Conservation (phyloP, 2,797 vertebrate genomes). For the Erethizon dorsatum region DNA sequence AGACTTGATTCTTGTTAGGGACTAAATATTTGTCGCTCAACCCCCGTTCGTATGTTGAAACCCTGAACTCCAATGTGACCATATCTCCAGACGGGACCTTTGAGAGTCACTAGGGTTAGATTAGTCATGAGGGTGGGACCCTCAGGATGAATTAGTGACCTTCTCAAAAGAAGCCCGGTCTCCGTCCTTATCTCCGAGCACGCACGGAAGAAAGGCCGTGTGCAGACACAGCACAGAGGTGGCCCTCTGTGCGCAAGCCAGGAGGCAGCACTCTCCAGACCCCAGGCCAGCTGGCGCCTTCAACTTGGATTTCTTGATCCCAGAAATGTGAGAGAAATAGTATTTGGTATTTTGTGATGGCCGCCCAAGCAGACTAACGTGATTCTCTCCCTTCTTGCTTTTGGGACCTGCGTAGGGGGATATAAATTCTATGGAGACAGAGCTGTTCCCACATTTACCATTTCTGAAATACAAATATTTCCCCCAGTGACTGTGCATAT, state of each 20-base stretch:
- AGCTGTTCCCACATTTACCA: neutral
- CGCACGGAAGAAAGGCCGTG: neutral
- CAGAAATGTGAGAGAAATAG: neutral
- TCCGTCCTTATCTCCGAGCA: too few species aligned
- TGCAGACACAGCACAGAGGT: neutral
- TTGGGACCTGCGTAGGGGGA: neutral
- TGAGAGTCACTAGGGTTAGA: neutral
- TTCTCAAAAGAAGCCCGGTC: neutral
- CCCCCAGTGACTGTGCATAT: neutral
- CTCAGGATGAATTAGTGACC: neutral
- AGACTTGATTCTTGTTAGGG: neutral
- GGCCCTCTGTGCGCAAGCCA: neutral
- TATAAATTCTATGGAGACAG: neutral
- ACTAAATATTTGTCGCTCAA: neutral
- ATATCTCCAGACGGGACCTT: too few species aligned
- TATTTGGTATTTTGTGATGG: neutral
- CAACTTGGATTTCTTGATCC: neutral
- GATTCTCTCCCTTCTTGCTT: neutral
- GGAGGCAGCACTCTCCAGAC: neutral
- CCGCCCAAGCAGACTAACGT: neutral
- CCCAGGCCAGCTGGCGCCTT: neutral
- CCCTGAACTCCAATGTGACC: neutral
- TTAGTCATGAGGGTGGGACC: neutral
- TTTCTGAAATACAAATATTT: slow-evolving; percentile 19
- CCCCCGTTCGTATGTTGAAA: neutral